Conservation (phyloP, 2,797 vertebrate genomes). For the Adelosebastes latens region DNA sequence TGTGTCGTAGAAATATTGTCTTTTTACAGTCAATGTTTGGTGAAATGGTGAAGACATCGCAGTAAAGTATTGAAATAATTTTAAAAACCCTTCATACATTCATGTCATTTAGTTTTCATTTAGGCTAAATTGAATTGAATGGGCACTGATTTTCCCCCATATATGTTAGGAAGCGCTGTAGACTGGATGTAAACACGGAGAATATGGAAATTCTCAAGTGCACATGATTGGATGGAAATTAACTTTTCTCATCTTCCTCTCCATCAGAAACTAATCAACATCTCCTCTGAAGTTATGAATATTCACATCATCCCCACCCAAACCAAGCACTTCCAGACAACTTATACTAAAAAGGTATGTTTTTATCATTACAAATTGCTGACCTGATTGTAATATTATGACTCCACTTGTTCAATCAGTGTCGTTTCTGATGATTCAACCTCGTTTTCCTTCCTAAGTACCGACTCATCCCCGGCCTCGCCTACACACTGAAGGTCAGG, state of each 20-base stretch:
- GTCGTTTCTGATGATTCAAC: constrained; percentile 13
- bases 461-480: constrained; percentile 90
- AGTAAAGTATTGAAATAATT: neutral
- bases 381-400: constrained; percentile 9
- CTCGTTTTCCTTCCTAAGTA: constrained; percentile 75
- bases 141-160: constrained; percentile 34
- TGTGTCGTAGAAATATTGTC: neutral
- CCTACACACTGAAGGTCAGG: constrained; percentile 81
- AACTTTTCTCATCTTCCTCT: constrained; percentile 37
- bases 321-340: constrained; percentile 90
- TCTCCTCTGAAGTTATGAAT: constrained; percentile 84
- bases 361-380: constrained; percentile 1
- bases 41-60: neutral
- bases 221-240: constrained; percentile 39
- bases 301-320: constrained; percentile 91
- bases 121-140: constrained; percentile 27
- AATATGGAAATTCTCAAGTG: constrained; percentile 50
- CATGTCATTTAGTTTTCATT: neutral
- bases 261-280: constrained; percentile 90
- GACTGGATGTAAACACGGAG: constrained; percentile 18
- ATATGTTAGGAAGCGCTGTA: constrained; percentile 19
- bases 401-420: constrained; percentile 15
- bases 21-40: neutral
- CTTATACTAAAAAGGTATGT: constrained; percentile 89
- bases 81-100: neutral